phyloP scores from a whole-genome alignment of 2,113 vertebrate species.

The Oreochromis spilurus region DNA sequence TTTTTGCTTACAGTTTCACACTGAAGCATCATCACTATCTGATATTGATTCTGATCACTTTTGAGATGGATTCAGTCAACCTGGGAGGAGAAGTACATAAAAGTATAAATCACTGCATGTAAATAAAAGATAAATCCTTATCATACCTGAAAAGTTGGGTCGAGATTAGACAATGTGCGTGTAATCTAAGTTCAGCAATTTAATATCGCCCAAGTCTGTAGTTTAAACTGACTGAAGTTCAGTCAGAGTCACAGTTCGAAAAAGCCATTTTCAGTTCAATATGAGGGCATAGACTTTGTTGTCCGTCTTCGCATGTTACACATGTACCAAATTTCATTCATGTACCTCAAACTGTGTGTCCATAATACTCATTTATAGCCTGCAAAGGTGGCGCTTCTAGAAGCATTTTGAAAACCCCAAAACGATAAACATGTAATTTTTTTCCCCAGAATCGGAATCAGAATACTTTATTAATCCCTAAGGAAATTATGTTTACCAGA shows the following conservation, averaged over 20 bases:
- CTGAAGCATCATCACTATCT: not conserved
- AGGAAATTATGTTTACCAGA: not conserved
- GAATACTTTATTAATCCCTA: not conserved
- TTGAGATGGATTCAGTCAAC: not conserved
- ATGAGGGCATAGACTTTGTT: not conserved
- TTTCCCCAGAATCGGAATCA: not conserved
- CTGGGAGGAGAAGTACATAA: not conserved
- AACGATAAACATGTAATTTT: not conserved
- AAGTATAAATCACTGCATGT: not conserved
- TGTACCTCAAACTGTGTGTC: not conserved
- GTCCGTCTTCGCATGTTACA: not conserved
- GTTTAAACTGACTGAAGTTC: not conserved
- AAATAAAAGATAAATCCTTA: not conserved
- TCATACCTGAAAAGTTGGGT: not conserved
- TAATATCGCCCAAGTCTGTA: not conserved
- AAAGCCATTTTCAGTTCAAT: not conserved
- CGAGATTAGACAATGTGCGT: accelerated
- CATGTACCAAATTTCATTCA: not conserved
- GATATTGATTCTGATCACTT: not conserved
- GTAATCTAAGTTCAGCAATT: not conserved
- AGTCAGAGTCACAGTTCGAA: not conserved
- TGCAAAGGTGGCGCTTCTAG: not conserved
- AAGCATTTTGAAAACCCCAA: accelerated
- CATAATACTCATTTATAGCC: not conserved
- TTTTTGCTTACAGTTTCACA: not conserved